phyloP scores from a whole-genome alignment of 2,113 vertebrate genomes.

The Corythoichthys intestinalis region DNA sequence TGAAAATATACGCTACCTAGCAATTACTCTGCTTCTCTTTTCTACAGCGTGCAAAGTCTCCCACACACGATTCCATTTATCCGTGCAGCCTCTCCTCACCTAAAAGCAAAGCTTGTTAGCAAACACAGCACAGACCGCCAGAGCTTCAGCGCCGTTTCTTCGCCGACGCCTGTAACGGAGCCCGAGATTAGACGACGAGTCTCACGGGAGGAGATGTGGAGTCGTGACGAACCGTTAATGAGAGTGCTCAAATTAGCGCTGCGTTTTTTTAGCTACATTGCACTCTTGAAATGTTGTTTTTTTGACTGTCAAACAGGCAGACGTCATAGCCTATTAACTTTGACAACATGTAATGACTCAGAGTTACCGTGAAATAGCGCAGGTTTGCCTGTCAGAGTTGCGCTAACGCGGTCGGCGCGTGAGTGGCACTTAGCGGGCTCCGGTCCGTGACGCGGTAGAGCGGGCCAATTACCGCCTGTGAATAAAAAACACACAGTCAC shows the following conservation, averaged over 20 bases:
- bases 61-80: slow-evolving; percentile 61
- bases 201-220: neutral
- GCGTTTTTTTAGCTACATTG: slow-evolving; percentile 2
- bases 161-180: neutral
- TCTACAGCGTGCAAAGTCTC: slow-evolving; percentile 31
- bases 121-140: slow-evolving; percentile 16
- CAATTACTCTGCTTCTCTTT: slow-evolving; percentile 58
- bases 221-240: slow-evolving; percentile 15
- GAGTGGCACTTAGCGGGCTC: slow-evolving; percentile 49
- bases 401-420: slow-evolving; percentile 9
- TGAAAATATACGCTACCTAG: slow-evolving; percentile 42
- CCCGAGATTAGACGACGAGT: neutral
- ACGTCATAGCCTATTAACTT: slow-evolving; percentile 18
- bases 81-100: slow-evolving; percentile 48
- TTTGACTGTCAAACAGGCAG: neutral
- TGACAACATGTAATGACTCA: slow-evolving; percentile 13
- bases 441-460: slow-evolving; percentile 43
- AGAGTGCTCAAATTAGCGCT: slow-evolving; percentile 20
- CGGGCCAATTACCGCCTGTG: slow-evolving; percentile 54
- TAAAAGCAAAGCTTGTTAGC: slow-evolving; percentile 34
- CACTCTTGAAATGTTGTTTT: neutral
- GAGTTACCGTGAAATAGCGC: slow-evolving; percentile 23
- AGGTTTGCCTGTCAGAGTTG: slow-evolving; percentile 21
- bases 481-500: slow-evolving; percentile 46
- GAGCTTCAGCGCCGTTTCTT: slow-evolving; percentile 22